Evolutionary conservation across 2,888 invertebrate genomes (phyloP), one percentile per base, ranked within the genome.

Genomic region (Matsumyia berberina): DNA sequence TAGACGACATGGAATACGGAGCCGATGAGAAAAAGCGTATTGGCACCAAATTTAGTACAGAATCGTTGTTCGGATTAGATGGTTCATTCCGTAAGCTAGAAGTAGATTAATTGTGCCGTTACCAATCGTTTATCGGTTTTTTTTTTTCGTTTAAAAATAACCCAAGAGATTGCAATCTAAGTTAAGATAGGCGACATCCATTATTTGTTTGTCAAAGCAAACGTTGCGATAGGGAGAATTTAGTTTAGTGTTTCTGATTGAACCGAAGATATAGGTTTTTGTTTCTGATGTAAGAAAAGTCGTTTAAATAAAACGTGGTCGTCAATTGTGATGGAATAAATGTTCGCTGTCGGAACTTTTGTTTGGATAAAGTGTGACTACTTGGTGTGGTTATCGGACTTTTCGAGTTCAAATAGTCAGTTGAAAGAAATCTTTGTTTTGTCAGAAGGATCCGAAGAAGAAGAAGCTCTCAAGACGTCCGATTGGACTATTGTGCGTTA

Each of bases 51-150:
- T 51, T 89, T 0, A 87, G 66, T 33, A 69, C 88, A 5, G 88
- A 90, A 46, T 74, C 87, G 0, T 70, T 90, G 6, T 90, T 90
- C 53, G 90, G 90, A 12, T 85, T 88, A 35, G 89, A 90, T 15
- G 90, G 89, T 24, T 88, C 90, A 11, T 90, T 90, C 81, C 88
- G 90, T 29, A 89, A 90, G 76, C 77, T 90, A 53, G 89, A 90
- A 80, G 88, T 90, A 29, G 90, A 90, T 76, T 90, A 87, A 82
- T 3, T 19, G 12, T 24, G 53, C 15, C 24, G 31, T 31, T 57
- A 12, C n/a, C 37, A n/a, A n/a, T 44, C 5, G 15, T 29, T 15
- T 15, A 15, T 5, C 2, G 1, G 9, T 64, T 60, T 49, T 31
- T 15, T 35, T 58, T 24, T 11, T 24, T 11, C 35, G 1, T 9